Conservation (phyloP, 2,113 vertebrate genomes). For the Epinephelus cyanopodus region DNA sequence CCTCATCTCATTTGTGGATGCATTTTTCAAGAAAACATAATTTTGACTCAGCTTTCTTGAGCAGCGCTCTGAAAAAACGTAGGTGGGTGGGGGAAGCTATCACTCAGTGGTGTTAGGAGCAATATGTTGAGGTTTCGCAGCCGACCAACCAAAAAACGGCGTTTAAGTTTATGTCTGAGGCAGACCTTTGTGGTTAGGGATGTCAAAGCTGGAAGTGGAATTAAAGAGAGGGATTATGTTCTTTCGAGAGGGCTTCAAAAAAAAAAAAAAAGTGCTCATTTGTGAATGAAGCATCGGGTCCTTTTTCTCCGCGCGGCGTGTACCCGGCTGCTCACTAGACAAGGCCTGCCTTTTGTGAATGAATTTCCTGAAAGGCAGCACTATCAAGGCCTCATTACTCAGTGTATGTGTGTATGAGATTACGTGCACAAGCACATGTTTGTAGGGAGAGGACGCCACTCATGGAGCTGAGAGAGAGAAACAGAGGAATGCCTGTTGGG, state of each 20-base stretch:
- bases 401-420: not conserved
- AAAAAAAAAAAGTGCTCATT: conserved; percentile 40
- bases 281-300: conserved; percentile 64
- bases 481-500: conserved; percentile 48
- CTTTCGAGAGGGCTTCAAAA: conserved; percentile 41
- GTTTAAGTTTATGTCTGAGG: conserved; percentile 36
- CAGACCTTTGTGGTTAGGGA: conserved; percentile 41
- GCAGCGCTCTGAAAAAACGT: not conserved
- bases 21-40: conserved; percentile 39
- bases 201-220: conserved; percentile 53
- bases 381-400: conserved; percentile 51
- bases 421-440: conserved; percentile 57
- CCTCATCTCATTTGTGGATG: not conserved
- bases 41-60: conserved; percentile 15
- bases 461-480: conserved; percentile 31
- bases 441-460: conserved; percentile 52
- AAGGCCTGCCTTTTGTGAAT: conserved; percentile 65
- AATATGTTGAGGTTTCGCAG: not conserved
- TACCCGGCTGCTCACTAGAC: conserved; percentile 24
- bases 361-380: conserved; percentile 68
- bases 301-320: conserved; percentile 27
- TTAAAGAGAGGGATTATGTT: conserved; percentile 70
- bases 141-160: not conserved
- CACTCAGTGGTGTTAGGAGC: not conserved
- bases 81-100: not conserved